These are phyloP conservation scores for Parambassis ranga DNA, from an alignment of 2,797 vertebrate genomes.

Conservation along the genomic window DNA sequence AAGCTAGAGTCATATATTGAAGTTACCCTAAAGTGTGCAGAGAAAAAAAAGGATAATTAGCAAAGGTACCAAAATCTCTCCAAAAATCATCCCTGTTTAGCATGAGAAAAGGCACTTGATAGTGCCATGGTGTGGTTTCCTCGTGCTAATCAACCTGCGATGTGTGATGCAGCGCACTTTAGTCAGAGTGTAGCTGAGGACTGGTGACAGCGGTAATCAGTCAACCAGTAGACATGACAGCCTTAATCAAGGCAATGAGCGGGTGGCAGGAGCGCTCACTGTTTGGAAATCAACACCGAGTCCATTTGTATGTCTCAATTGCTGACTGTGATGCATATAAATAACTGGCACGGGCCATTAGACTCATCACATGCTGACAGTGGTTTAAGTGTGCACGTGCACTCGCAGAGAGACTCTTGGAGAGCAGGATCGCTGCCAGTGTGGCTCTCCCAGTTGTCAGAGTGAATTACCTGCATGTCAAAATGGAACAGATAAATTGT, in stretches of 20 bases:
- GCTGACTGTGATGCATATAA: conserved; percentile 59
- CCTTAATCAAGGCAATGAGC: conserved; percentile 62
- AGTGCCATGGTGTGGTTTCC: conserved; percentile 23
- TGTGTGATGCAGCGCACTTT: conserved; percentile 1
- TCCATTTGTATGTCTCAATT: conserved; percentile 64
- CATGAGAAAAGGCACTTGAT: conserved; percentile 40
- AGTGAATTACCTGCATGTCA: conserved; percentile 71
- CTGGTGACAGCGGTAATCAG: conserved; percentile 61
- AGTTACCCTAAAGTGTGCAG: no score
- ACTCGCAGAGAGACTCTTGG: neutral
- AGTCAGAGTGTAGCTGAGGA: conserved; percentile 23
- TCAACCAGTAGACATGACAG: conserved; percentile 58
- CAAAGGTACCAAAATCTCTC: neutral
- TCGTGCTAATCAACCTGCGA: conserved; percentile 43
- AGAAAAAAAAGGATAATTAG: no score
- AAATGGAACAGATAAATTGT: conserved; percentile 68
- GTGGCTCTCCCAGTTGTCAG: conserved; percentile 54
- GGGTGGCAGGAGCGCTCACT: conserved; percentile 29
- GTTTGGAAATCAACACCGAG: conserved; percentile 56
- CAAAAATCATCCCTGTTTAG: conserved; percentile 28
- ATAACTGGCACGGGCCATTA: conserved; percentile 67
- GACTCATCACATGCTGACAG: conserved; percentile 53
- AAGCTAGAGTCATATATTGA: no score
- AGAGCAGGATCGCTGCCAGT: conserved; percentile 8
- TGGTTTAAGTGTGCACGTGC: conserved; percentile 34